A percentile compares a stretch with the other conserved stretches of the same genome.
Evolutionary conservation across 37 sponge, comb jelly and placozoan genomes (phyloP).

Genomic region (Dysidea cf. avara): DNA sequence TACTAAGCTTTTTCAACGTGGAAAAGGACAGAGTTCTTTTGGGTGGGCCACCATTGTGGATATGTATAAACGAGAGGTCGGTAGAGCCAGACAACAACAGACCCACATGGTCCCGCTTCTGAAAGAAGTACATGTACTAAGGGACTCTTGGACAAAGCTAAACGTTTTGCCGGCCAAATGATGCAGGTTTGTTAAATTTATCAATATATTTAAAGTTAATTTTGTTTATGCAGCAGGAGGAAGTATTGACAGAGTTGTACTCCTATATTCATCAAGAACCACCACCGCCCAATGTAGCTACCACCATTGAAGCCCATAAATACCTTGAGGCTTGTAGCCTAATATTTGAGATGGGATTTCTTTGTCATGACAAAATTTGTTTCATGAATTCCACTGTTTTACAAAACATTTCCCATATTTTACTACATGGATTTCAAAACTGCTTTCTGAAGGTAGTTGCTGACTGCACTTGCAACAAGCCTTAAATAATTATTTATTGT

Average conservation of each 20-base stretch:
- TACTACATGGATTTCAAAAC: conserved; percentile 9
- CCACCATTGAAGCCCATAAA: background rate
- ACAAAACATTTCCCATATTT: conserved; percentile 26
- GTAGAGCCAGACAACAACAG: background rate
- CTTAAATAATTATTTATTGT: background rate
- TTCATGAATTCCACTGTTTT: background rate
- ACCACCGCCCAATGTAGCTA: background rate
- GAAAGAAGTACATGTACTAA: background rate
- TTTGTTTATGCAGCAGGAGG: conserved; percentile 21
- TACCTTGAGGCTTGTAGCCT: conserved; percentile 33
- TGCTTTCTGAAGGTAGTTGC: background rate
- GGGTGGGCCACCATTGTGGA: conserved; percentile 2
- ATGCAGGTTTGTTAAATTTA: conserved; percentile 4
- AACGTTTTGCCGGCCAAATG: conserved; percentile 15
- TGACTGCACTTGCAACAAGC: background rate
- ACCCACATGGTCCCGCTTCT: conserved; percentile 4
- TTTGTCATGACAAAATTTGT: conserved; percentile 11
- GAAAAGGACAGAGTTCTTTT: background rate
- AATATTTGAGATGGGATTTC: conserved; percentile 16
- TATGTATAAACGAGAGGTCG: too few relatives aligned
- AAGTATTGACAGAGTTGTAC: conserved; percentile 33
- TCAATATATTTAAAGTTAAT: background rate
- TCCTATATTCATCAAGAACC: conserved; percentile 1
- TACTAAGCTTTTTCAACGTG: background rate
- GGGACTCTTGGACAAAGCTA: conserved; percentile 22